Base-by-base conservation (phyloP, 2,113 vertebrate genomes). In the Prionailurus viverrinus region DNA sequence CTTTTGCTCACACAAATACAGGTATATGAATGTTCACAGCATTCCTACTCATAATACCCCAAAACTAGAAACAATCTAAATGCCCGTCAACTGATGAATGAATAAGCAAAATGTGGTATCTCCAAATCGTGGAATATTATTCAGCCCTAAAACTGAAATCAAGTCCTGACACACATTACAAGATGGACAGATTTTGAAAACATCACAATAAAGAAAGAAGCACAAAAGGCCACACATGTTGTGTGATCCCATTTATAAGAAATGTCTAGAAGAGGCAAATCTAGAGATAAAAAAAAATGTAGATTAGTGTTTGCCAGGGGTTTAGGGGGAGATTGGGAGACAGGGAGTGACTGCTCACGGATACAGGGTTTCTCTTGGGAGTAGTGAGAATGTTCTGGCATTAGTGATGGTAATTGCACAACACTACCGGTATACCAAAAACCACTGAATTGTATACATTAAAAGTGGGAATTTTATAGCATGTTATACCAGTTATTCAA, bases 401-500 rank as follows among this genome's bases (percentile, higher is more conserved):
- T 82, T 65, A 33, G 74, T 7, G 12, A 12, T 66, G 23, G n/a
- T n/a, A 5, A 73, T 10, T 23, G 11, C 10, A 53, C 23, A 90
- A 41, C 63, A 41, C 25, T 53, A 16, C 36, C 7, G 25, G 19
- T 48, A 33, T 33, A 73, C 65, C 36, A 79, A 90, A 82, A 45
- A 16, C 33, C 86, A 71, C 27, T 23, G n/a, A 61, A 78, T 1
- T 33, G 27, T 15, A 83, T 25, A 36, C 33, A 39, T 74, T 58
- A 66, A 45, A 82, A 74, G 13, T 31, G 18, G 29, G 15, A 84
- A 61, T 69, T 69, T 79, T 69, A 68, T 63, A 36, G 18, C 31
- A n/a, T 89, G 83, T 83, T 53, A 81, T 31, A 81, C n/a, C n/a
- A 79, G 84, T 85, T 9, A 58, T 69, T 41, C 53, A 85, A 93